Evolutionary conservation across 2,113 vertebrate genomes (phyloP).

Genomic region (Geococcyx californianus): DNA sequence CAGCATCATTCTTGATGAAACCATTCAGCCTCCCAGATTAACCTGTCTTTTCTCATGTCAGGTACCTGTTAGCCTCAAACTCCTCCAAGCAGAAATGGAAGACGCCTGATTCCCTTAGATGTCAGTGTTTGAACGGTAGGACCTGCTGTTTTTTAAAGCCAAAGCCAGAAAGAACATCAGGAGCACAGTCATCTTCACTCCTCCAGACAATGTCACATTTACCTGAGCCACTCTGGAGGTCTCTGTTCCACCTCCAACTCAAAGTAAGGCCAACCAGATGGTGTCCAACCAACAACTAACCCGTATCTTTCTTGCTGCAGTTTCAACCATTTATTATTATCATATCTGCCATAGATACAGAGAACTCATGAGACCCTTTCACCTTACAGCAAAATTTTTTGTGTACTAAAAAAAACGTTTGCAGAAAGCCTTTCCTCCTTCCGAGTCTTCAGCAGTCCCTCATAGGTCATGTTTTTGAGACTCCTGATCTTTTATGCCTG

Average conservation of each 20-base stretch:
- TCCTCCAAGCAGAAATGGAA: neutral
- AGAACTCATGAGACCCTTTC: neutral
- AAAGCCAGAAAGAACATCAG: neutral
- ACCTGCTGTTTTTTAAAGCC: neutral
- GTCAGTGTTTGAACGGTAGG: neutral
- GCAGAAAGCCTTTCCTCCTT: neutral
- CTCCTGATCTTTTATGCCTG: neutral
- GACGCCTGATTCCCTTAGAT: neutral
- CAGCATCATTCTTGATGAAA: neutral
- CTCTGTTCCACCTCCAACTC: neutral
- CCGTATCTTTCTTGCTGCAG: neutral
- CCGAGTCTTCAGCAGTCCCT: neutral
- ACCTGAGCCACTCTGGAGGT: neutral
- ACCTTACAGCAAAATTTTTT: neutral
- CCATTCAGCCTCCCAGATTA: neutral
- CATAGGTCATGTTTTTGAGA: neutral
- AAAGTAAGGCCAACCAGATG: neutral
- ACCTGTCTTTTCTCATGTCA: neutral
- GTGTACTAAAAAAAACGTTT: neutral
- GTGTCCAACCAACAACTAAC: neutral
- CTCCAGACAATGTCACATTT: neutral
- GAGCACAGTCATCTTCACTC: neutral
- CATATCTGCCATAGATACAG: neutral
- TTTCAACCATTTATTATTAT: neutral
- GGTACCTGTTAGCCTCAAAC: neutral